phyloP scores from a whole-genome alignment of 2,113 vertebrate species.

The Muntiacus reevesi region DNA sequence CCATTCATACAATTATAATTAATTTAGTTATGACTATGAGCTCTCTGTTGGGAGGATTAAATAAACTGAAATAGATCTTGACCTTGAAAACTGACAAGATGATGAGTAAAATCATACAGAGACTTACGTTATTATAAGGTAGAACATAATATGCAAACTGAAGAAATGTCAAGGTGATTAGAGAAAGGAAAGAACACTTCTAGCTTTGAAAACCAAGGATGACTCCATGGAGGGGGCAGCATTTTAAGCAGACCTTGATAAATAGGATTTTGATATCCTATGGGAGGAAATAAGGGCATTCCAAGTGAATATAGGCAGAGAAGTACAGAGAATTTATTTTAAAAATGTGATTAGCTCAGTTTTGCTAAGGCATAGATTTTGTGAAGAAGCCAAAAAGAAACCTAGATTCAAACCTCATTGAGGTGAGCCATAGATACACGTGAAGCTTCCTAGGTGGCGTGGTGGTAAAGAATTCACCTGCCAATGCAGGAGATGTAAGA shows the following conservation, averaged over 20 bases:
- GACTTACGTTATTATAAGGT: not conserved
- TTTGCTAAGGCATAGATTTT: not conserved
- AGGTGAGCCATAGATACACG: not conserved
- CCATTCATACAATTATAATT: not conserved
- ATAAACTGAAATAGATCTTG: not conserved
- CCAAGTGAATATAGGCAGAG: not conserved
- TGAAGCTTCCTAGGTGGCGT: not conserved
- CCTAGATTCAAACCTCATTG: not conserved
- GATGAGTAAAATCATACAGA: not conserved
- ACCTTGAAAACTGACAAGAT: not conserved
- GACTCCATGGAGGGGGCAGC: not conserved
- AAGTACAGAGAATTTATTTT: not conserved
- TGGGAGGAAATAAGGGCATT: not conserved
- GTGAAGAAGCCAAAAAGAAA: not conserved
- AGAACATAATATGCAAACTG: not conserved
- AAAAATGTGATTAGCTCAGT: not conserved
- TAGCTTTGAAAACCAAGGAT: not conserved
- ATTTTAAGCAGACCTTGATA: not conserved
- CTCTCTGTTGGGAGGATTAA: not conserved
- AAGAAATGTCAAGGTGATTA: not conserved
- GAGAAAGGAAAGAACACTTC: not conserved
- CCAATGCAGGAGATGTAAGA: not conserved
- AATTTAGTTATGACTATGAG: not conserved
- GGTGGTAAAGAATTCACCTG: not conserved
- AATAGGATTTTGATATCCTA: not conserved